These are phyloP conservation scores for Pipra filicauda DNA, from an alignment of 2,113 vertebrate species.

Conservation along the genomic window DNA sequence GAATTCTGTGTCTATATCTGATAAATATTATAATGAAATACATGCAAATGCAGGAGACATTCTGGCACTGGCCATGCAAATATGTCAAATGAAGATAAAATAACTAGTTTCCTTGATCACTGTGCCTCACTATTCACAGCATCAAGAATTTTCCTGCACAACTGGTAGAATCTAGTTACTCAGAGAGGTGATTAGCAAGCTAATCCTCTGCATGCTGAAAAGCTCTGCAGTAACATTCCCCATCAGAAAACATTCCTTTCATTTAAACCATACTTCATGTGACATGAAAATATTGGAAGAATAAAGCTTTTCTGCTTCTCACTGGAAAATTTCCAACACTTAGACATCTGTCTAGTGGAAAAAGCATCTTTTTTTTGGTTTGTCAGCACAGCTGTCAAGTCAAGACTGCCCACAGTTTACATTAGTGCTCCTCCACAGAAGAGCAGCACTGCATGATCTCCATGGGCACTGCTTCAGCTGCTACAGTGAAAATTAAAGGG, in stretches of 20 bases:
- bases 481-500: neutral
- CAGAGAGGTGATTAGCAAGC: slow-evolving; percentile 42
- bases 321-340: slow-evolving; percentile 49
- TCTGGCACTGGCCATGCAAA: slow-evolving; percentile 25
- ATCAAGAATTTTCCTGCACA: slow-evolving; percentile 30
- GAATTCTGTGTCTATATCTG: neutral
- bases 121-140: neutral
- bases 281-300: slow-evolving; percentile 54
- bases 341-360: slow-evolving; percentile 56
- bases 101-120: slow-evolving; percentile 35
- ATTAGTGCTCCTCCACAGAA: slow-evolving; percentile 7
- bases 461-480: neutral
- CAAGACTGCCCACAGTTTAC: slow-evolving; percentile 49
- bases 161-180: slow-evolving; percentile 56
- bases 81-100: slow-evolving; percentile 1
- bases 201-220: slow-evolving; percentile 56
- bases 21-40: neutral
- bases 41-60: neutral
- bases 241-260: slow-evolving; percentile 51
- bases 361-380: slow-evolving; percentile 50
- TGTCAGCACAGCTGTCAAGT: slow-evolving; percentile 65
- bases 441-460: neutral
- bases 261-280: slow-evolving; percentile 53
- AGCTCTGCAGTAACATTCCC: slow-evolving; percentile 39
- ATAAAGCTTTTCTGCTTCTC: slow-evolving; percentile 56